Evolutionary conservation across 2,113 vertebrate species (phyloP).

Genomic region (Plestiodon gilberti): DNA sequence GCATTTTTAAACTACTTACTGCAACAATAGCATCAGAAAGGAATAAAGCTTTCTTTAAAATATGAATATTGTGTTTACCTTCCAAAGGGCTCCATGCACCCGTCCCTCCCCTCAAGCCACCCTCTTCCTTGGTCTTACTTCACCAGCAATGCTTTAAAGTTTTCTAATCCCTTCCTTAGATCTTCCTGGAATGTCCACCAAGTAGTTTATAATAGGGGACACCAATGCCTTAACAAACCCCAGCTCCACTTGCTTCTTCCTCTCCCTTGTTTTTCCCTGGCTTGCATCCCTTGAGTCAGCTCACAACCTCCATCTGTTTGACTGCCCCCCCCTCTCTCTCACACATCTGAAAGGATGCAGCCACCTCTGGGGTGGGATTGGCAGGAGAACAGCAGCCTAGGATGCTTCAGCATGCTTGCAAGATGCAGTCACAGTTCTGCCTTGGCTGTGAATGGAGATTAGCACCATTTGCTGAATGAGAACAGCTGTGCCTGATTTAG

Average conservation of each 20-base stretch:
- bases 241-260: neutral
- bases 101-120: neutral
- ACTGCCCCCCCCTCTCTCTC: neutral
- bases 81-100: neutral
- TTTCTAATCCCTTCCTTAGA: neutral
- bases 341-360: neutral
- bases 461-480: conserved; percentile 1
- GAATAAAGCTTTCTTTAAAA: neutral
- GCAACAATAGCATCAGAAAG: neutral
- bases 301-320: neutral
- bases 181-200: neutral
- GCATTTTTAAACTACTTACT: neutral
- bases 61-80: neutral
- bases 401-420: neutral
- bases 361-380: neutral
- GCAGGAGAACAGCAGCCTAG: neutral
- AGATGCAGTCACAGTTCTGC: neutral
- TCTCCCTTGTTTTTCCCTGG: no score
- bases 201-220: neutral
- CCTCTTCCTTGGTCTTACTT: neutral
- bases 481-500: conserved; percentile 15
- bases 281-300: neutral
- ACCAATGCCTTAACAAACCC: neutral
- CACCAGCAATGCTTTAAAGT: neutral
- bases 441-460: neutral